Base-by-base conservation (phyloP, 2,888 invertebrate genomes). In the Ditula angustiorana region DNA sequence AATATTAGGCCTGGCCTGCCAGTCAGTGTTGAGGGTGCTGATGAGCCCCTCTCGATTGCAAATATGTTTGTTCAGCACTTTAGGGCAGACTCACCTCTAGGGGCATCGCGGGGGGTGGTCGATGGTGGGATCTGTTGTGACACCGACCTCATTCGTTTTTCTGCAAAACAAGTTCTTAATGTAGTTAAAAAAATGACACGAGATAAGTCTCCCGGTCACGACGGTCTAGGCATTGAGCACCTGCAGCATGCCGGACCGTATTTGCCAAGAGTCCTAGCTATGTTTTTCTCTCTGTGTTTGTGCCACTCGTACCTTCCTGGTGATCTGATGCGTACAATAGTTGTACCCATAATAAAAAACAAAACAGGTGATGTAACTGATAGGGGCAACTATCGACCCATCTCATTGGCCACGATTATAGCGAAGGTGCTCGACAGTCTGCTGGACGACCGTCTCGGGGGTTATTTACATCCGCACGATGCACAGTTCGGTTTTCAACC, bases 271-370 rank as follows among this genome's bases (percentile, higher is more conserved):
- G 21, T 44, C 10, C 44, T 44, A 1, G 44, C 44, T 5, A 19
- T 47, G 47, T 26, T 47, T 11, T 47, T 47, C n/a, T 47, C 24
- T 11, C n/a, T 47, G 21, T 24, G 47, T n/a, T n/a, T 47, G 24
- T 11, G 47, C n/a, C 47, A 47, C 11, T 47, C 47, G 2, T 47
- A 47, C 7, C 7, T 47, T n/a, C 47, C 47, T 26, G 5, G 11
- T 47, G 47, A 47, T n/a, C n/a, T 47, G 11, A 23, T 47, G 47
- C 23, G 24, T 24, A 47, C 47, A n/a, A 8, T 26, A 3, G 26
- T 47, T n/a, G 47, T 47, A n/a, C 47, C 47, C 1, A 8, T 44
- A 16, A 44, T 44, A 21, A 47, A 47, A 13, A 47, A 47, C 24
- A 33, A 33, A 11, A 33, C 8, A 5, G 33, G 33, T 8, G 33